Evolutionary conservation across 2,113 vertebrate species (phyloP).

Genomic region (Hucho hucho): DNA sequence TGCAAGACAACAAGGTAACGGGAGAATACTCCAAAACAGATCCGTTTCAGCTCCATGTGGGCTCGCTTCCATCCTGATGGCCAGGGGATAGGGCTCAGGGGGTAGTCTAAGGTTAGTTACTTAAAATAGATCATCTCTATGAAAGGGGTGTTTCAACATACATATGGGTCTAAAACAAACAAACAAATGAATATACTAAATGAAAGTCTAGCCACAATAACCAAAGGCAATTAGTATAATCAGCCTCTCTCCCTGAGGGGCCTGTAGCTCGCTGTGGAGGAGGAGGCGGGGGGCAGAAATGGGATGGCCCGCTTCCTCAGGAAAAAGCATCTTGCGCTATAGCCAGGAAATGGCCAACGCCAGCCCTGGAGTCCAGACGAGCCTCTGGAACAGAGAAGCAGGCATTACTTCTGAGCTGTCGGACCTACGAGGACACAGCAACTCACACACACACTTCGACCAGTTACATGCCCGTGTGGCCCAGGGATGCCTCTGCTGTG

Average conservation of each 20-base stretch:
- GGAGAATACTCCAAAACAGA: slow-evolving; percentile 16
- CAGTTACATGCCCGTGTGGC: neutral
- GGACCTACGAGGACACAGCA: slow-evolving; percentile 3
- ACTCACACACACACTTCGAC: slow-evolving; percentile 12
- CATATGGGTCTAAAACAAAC: neutral
- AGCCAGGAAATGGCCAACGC: slow-evolving; percentile 50
- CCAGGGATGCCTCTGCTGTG: slow-evolving; percentile 45
- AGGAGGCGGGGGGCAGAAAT: slow-evolving; percentile 37
- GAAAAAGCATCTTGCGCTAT: slow-evolving; percentile 59
- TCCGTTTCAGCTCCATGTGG: no score
- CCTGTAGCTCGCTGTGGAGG: slow-evolving; percentile 3
- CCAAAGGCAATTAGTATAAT: slow-evolving; percentile 32
- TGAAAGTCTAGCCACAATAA: neutral
- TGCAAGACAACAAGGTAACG: slow-evolving; percentile 25
- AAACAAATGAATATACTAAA: neutral
- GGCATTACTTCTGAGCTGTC: slow-evolving; percentile 10
- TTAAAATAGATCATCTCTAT: neutral
- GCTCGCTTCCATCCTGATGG: no score
- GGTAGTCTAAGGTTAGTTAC: no score
- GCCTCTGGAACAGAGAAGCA: slow-evolving; percentile 13
- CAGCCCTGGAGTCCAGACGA: slow-evolving; percentile 32
- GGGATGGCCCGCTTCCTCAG: slow-evolving; percentile 61
- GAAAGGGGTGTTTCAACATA: neutral
- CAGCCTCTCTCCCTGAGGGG: slow-evolving; percentile 22
- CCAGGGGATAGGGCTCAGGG: no score